Base-by-base conservation (phyloP, 2,797 vertebrate species). In the Intellagama lesueurii region DNA sequence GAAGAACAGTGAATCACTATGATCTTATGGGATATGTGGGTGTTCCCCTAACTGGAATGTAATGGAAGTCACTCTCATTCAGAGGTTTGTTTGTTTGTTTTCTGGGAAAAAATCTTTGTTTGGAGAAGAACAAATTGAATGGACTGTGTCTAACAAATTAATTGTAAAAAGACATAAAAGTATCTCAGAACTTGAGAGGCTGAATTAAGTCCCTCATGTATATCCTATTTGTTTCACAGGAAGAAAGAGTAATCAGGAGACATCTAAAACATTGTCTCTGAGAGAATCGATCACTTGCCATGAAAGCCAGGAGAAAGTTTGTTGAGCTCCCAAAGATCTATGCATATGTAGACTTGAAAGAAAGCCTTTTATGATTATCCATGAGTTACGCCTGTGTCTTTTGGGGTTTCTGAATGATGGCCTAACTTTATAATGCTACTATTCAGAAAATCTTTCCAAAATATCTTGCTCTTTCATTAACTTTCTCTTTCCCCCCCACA, bases 391-490 rank as follows among this genome's bases (percentile, higher is more conserved):
- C 69, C 30, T 82, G 22, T 73, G 19, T 90, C 28, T 85, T 76
- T 0, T 64, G 44, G 24, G 19, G 5, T 40, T 89, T 83, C 17
- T 30, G 60, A 91, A 2, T 1, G 88, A 52, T 7, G 47, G 87
- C n/a, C 11, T 44, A 90, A 88, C 1, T 72, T 75, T 5, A 1
- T 73, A 90, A 47, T 40, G 75, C 5, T 78, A 76, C 83, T 1
- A 72, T 93, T 87, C n/a, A 89, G 4, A 52, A 17, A 17, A 82
- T 79, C 86, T 90, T 83, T n/a, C 2, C 84, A 64, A 91, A 89
- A 70, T 73, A 30, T 3, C 19, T 73, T 68, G 49, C 11, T 89
- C 0, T 83, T 90, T 91, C 88, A 84, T 81, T 91, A 89, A 56
- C 72, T 0, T 76, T 52, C 1, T 86, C 2, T 84, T 70, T 90